Evolutionary conservation across 2,113 vertebrate genomes (phyloP).

Genomic region (Psettodes erumei): DNA sequence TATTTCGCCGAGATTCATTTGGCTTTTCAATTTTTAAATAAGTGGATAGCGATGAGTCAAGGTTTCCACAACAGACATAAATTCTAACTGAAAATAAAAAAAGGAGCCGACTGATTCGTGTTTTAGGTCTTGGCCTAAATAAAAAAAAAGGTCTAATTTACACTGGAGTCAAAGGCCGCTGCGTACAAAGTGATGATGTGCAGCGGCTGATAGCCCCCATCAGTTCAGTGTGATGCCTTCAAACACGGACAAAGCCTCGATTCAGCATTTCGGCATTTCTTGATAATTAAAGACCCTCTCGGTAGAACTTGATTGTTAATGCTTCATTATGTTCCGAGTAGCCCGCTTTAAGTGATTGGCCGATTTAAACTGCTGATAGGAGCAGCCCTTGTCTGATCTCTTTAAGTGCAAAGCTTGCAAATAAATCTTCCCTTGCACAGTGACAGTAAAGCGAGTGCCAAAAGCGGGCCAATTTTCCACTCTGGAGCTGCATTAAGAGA

Average conservation of each 20-base stretch:
- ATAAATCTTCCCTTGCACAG: conserved; percentile 80
- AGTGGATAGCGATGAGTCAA: background rate
- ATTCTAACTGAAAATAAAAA: background rate
- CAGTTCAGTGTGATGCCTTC: conserved; percentile 41
- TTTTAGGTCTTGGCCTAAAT: conserved; percentile 16
- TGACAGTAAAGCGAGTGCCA: conserved; percentile 76
- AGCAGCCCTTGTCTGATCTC: conserved; percentile 80
- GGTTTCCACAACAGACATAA: background rate
- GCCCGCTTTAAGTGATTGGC: conserved; percentile 85
- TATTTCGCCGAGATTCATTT: background rate
- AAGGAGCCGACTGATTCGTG: background rate
- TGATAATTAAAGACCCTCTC: conserved; percentile 81
- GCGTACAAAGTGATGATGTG: conserved; percentile 11
- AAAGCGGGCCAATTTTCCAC: conserved; percentile 72
- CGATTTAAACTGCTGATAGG: conserved; percentile 85
- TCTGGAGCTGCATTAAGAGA: conserved; percentile 69
- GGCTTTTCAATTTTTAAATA: background rate
- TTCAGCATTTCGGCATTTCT: conserved; percentile 81
- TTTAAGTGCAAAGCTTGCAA: conserved; percentile 81
- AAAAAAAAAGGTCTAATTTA: background rate
- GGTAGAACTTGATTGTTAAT: conserved; percentile 80
- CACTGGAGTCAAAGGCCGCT: conserved; percentile 1
- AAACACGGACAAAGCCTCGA: conserved; percentile 62
- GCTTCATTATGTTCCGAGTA: conserved; percentile 80
- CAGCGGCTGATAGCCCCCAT: conserved; percentile 39